These are phyloP conservation scores for Pelmatolapia mariae DNA, from an alignment of 2,113 vertebrate species.

Conservation along the genomic window DNA sequence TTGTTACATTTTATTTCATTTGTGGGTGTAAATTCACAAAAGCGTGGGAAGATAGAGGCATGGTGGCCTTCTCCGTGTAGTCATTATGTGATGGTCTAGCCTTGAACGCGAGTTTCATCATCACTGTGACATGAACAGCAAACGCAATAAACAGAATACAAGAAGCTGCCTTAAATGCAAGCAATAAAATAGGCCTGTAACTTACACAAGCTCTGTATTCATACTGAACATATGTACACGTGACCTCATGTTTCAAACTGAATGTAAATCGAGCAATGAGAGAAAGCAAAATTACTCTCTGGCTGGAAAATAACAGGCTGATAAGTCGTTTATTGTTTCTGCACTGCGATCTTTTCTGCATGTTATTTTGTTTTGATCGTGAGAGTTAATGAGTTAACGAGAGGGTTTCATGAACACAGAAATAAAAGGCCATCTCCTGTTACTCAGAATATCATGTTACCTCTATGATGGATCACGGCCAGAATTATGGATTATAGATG, in stretches of 20 bases:
- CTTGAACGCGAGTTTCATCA: background rate
- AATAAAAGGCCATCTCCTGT: background rate
- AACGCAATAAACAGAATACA: background rate
- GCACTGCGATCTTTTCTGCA: background rate
- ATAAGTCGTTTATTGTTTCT: background rate
- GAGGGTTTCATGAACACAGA: background rate
- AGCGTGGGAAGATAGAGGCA: background rate
- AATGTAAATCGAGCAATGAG: background rate
- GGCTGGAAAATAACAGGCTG: background rate
- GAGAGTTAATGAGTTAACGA: background rate
- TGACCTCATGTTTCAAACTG: background rate
- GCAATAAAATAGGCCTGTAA: background rate
- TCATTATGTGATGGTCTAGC: background rate
- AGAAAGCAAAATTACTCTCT: background rate
- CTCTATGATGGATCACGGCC: background rate
- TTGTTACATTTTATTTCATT: background rate
- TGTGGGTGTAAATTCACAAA: background rate
- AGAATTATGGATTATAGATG: conserved; percentile 25
- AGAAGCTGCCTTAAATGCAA: background rate
- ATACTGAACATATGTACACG: background rate
- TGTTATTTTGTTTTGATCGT: background rate
- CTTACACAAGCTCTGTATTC: background rate
- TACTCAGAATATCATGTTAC: conserved; percentile 9
- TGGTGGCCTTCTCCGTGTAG: background rate
- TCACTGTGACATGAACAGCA: background rate